Evolutionary conservation across 1,140 invertebrate genomes (phyloP).

Genomic region (Cryptotermes secundus): DNA sequence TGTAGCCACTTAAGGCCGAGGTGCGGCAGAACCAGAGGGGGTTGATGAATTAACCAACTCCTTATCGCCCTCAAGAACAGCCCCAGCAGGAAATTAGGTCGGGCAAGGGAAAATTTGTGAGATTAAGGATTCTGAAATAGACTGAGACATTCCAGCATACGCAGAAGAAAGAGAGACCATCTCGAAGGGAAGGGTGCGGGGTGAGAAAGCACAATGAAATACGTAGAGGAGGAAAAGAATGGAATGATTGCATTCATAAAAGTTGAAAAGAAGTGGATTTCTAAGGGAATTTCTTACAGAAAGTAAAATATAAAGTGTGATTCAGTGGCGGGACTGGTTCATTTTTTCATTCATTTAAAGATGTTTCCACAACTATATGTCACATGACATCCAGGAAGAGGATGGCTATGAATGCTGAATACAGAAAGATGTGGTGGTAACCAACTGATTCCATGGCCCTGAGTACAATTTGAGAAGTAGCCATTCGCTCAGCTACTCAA

Average conservation of each 20-base stretch:
- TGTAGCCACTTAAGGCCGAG: not conserved
- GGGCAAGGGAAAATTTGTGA: conserved; percentile 9
- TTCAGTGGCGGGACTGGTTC: not conserved
- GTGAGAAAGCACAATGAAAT: not conserved
- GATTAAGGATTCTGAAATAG: conserved; percentile 4
- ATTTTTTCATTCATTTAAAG: no score
- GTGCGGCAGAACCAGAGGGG: not conserved
- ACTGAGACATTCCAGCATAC: not conserved
- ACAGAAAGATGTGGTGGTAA: no score
- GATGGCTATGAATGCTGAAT: no score
- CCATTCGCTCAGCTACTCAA: no score
- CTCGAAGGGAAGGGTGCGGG: not conserved
- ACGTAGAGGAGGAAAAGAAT: not conserved
- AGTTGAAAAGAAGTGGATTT: not conserved
- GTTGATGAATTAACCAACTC: conserved; percentile 6
- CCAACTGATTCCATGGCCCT: no score
- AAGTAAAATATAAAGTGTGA: not conserved
- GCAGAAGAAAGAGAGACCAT: not conserved
- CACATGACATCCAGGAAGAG: no score
- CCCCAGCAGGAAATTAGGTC: conserved; percentile 17
- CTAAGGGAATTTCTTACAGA: not conserved
- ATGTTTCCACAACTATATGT: no score
- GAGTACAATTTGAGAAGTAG: no score
- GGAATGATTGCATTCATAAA: conserved; percentile 9
- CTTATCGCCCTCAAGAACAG: not conserved